Conservation (phyloP, 2,113 vertebrate genomes). For the Oophaga pumilio region DNA sequence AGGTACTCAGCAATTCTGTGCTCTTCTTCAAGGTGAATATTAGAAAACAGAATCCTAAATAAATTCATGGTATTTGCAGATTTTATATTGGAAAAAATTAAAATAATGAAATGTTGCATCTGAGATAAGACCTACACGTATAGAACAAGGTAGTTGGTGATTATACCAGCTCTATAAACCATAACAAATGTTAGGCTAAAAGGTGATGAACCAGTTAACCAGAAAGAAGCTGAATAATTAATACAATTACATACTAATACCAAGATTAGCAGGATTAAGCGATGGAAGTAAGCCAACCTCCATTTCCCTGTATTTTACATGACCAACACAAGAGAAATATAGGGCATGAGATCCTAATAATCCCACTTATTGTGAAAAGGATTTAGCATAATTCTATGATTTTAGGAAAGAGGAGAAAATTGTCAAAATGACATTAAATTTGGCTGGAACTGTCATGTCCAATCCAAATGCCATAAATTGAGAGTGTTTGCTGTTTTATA, state of each 20-base stretch:
- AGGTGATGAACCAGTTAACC: neutral
- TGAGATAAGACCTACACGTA: neutral
- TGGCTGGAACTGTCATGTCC: neutral
- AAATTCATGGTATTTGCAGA: neutral
- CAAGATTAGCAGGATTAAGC: constrained; percentile 24
- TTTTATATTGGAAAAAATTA: neutral
- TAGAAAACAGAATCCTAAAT: neutral
- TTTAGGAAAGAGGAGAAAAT: neutral
- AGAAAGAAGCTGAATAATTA: constrained; percentile 12
- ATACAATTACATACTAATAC: constrained; percentile 31
- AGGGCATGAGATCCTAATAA: neutral
- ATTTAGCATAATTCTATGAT: neutral
- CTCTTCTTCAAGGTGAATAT: neutral
- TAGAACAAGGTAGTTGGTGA: neutral
- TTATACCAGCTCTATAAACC: neutral
- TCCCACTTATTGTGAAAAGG: neutral
- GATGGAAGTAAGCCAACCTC: neutral
- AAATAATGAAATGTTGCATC: no score
- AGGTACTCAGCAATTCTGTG: constrained; percentile 4
- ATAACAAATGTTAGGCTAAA: neutral
- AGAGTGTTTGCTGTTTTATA: neutral
- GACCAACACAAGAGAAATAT: neutral
- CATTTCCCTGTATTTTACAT: constrained; percentile 6
- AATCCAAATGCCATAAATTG: neutral
- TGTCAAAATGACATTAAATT: neutral